Base-by-base conservation (phyloP, 2,888 invertebrate genomes). In the Lissocephala sabroskyi region DNA sequence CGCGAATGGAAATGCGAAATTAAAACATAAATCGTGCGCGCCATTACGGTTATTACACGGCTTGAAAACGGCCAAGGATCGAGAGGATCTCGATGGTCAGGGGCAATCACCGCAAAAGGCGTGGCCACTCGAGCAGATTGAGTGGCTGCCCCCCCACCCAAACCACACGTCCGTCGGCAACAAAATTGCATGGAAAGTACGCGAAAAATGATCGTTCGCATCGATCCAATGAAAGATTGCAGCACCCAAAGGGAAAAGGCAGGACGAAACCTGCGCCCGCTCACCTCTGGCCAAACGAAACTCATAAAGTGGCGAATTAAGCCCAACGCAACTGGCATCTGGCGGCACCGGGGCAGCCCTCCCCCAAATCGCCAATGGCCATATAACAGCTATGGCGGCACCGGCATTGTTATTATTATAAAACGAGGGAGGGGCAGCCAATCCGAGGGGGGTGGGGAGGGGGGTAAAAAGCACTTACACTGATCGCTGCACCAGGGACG, bases 1-100 rank as follows among this genome's bases (percentile, higher is more conserved):
- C 41, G 33, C 18, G 35, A 33, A 37, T 11, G 39, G 48, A 70
- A 79, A 76, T 77, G 79, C 79, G 73, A 82, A 82, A 82, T 82
- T 82, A 81, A 82, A 82, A 82, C 74, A 79, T 70, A 73, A 79
- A 79, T 79, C 74, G 77, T 75, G 75, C 66, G 79, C 65, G 70
- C 77, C 79, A 81, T 81, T 78, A 81, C 79, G 78, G 78, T 77
- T 67, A 81, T 81, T 80, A 76, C 73, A 67, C 55, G 59, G 77
- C 63, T n/a, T n/a, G n/a, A n/a, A n/a, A n/a, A n/a, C n/a, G n/a
- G n/a, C n/a, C n/a, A n/a, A 45, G 49, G 43, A 5, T 35, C 14
- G 10, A 10, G 35, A 0, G 33, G 33, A 7, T 4, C n/a, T n/a
- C n/a, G n/a, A 23, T 23, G 3, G 3, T 23, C 7, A 29, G 9